A percentile compares a stretch with the other conserved stretches of the same genome.
Evolutionary conservation across 2,113 vertebrate species (phyloP).

Genomic region (Oplegnathus fasciatus): DNA sequence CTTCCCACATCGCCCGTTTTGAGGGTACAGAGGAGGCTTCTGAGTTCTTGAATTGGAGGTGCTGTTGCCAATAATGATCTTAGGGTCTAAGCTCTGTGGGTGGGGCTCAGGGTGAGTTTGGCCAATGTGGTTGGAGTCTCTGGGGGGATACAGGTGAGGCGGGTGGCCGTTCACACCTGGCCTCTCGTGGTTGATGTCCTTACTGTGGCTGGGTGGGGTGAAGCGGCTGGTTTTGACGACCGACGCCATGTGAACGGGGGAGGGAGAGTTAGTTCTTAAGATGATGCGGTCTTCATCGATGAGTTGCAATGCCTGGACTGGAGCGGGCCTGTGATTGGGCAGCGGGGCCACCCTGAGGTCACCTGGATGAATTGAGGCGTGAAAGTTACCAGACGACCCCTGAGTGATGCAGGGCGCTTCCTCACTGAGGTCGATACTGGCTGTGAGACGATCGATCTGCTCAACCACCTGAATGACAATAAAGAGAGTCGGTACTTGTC

Average conservation of each 20-base stretch:
- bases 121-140: conserved; percentile 45
- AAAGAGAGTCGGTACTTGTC: conserved; percentile 29
- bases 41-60: conserved; percentile 71
- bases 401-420: conserved; percentile 49
- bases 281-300: conserved; percentile 63
- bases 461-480: conserved; percentile 83
- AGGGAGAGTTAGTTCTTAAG: conserved; percentile 76
- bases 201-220: conserved; percentile 46
- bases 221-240: conserved; percentile 80
- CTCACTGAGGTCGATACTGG: conserved; percentile 79
- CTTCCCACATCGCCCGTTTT: conserved; percentile 78
- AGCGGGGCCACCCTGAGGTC: conserved; percentile 49
- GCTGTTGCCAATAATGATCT: conserved; percentile 64
- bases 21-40: conserved; percentile 82
- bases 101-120: conserved; percentile 47
- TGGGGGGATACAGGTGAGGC: conserved; percentile 57
- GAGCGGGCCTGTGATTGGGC: conserved; percentile 45
- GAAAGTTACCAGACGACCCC: conserved; percentile 37
- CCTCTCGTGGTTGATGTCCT: conserved; percentile 49
- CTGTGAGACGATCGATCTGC: conserved; percentile 85
- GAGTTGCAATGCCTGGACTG: conserved; percentile 3
- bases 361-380: conserved; percentile 38
- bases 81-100: conserved; percentile 60
- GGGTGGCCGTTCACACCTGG: conserved; percentile 70
- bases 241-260: conserved; percentile 73